These are phyloP conservation scores for Grammomys surdaster DNA, from an alignment of 2,113 vertebrate species.

Conservation along the genomic window DNA sequence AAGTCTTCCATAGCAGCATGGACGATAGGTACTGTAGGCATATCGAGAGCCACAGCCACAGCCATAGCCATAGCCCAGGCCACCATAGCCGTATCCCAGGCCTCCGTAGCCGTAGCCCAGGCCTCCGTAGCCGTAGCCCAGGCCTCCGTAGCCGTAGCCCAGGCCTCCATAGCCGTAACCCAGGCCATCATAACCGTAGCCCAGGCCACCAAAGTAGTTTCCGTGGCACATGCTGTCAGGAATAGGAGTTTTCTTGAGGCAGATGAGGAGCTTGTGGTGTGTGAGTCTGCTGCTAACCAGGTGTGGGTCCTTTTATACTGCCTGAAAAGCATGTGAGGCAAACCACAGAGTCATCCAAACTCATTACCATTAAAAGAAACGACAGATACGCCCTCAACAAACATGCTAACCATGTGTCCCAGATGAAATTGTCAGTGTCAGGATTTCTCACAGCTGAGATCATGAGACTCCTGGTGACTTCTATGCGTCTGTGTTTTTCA, in stretches of 20 bases:
- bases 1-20: constrained; percentile 16
- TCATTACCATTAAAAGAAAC: not conserved
- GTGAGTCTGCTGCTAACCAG: not conserved
- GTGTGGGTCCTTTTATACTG: not conserved
- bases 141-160: not conserved
- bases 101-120: not conserved
- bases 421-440: not conserved
- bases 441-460: not conserved
- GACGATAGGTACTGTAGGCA: not conserved
- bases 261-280: not conserved
- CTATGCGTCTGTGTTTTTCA: not conserved
- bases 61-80: not conserved
- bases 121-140: not conserved
- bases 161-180: not conserved
- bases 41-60: constrained; percentile 2
- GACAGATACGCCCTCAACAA: not conserved
- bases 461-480: not conserved
- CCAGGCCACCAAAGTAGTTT: not conserved
- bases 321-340: not conserved
- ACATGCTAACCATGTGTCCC: not conserved
- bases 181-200: not conserved
- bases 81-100: not conserved
- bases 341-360: not conserved
- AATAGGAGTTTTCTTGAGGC: not conserved
- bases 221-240: not conserved